Evolutionary conservation across 2,888 invertebrate species (phyloP), one percentile per base, ranked within the genome.

Genomic region (Brachynemurus nebulosus): DNA sequence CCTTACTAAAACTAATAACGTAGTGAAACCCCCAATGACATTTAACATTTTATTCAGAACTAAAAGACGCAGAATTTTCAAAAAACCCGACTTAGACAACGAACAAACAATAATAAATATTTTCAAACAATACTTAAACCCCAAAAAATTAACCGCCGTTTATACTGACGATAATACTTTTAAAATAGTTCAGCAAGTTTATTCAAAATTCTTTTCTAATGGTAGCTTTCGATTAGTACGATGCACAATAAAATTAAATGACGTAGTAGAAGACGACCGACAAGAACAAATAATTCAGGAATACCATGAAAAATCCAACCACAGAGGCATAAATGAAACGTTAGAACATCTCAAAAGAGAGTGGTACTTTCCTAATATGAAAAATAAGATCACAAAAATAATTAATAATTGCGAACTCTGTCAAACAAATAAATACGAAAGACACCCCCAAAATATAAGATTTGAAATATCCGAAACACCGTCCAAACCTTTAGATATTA

Each of bases 281-380:
- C 34, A 39, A 18, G 11, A 16, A 30, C 23, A 47, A 39, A 41
- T 43, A 40, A 47, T 49, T 27, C 20, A 41, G 41, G 44, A 41
- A 2, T 43, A 47, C 35, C 49, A 51, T 27, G 44, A 48, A 45
- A 42, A 45, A 42, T 40, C 49, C 11, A 48, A 51, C 37, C 50
- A 49, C 33, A 19, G 48, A 30, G 51, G 47, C 9, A 45, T 52
- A 18, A 44, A 47, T 12, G 49, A 52, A 52, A 52, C 48, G 8
- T 17, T 37, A 8, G 18, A 36, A 20, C 39, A 19, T 38, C 40
- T 51, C 14, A 49, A 47, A 40, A 14, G 19, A 39, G 30, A 43
- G 34, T 47, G 45, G 23, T 51, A 50, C 34, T 50, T 48, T 45
- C 45, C 42, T 12, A 49, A 47, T 37, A n/a, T 35, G 30, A 42